Evolutionary conservation across 1,140 invertebrate species (phyloP).

Genomic region (Neotoxoptera formosana): DNA sequence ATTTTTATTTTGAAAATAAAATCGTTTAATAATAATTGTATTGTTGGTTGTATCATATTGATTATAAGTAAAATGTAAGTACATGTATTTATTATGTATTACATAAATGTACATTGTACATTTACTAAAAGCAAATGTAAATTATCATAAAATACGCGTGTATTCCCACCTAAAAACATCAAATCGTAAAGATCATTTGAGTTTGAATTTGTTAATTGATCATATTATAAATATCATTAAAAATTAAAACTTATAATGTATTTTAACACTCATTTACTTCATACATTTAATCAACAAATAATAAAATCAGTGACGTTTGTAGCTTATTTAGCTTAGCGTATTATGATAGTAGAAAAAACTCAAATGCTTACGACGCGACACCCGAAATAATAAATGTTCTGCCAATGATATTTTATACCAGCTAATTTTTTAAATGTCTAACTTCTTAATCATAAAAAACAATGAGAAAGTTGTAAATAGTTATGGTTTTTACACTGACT

Average conservation of each 20-base stretch:
- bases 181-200: not conserved
- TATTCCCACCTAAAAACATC: not conserved
- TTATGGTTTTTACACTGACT: not conserved
- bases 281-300: too few species aligned
- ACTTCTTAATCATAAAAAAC: not conserved
- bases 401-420: not conserved
- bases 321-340: not conserved
- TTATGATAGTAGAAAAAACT: not conserved
- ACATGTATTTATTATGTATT: too few species aligned
- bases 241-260: too few species aligned
- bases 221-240: not conserved
- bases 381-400: not conserved
- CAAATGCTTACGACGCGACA: not conserved
- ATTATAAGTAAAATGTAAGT: too few species aligned
- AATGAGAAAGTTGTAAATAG: not conserved
- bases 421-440: not conserved
- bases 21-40: too few species aligned
- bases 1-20: too few species aligned
- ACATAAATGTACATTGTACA: too few species aligned
- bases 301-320: not conserved
- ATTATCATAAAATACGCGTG: not conserved
- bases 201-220: not conserved
- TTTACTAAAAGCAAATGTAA: not conserved
- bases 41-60: too few species aligned
- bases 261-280: too few species aligned